Base-by-base conservation (phyloP, 2,113 vertebrate genomes). In the Prunella himalayana region DNA sequence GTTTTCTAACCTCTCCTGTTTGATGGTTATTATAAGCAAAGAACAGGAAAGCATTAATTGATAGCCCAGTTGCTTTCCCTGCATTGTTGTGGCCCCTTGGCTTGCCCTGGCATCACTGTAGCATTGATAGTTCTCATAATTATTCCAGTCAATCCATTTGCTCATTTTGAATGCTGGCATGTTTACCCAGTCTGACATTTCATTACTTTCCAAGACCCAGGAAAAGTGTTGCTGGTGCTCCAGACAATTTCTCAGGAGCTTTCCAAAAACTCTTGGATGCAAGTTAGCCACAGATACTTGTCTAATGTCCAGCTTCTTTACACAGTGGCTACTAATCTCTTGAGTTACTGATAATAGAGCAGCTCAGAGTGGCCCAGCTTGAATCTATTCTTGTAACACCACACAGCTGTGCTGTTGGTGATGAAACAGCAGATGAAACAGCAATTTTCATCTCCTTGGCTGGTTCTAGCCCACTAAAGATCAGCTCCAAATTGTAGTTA, bases 261-360 rank as follows among this genome's bases (percentile, higher is more conserved):
- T 54, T 93, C 24, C 25, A 71, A 79, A 90, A 72, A 13, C 8
- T 82, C n/a, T 30, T 76, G 49, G 28, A 31, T 89, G 57, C 0
- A 2, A 39, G 15, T 61, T 69, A 65, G n/a, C 21, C 16, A 14
- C 44, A 82, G 41, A 10, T 73, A 3, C 8, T 75, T 4, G 1
- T 44, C 86, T 68, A 17, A n/a, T 53, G 24, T 81, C 19, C 24
- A 75, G 9, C 20, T 60, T 64, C 51, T 82, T 39, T 31, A 33
- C 0, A 0, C 17, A 15, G 37, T 42, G 56, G 15, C 57, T 82
- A 1, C 28, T 77, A 12, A 57, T 45, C 23, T 59, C 18, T 30
- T 30, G 44, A 69, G 39, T 56, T 82, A 15, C 7, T 68, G 59
- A 56, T 75, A 41, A 53, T 69, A 59, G 60, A 71, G 30, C 11